phyloP scores from a whole-genome alignment of 2,888 invertebrate genomes.

The Neoascia interrupta region DNA sequence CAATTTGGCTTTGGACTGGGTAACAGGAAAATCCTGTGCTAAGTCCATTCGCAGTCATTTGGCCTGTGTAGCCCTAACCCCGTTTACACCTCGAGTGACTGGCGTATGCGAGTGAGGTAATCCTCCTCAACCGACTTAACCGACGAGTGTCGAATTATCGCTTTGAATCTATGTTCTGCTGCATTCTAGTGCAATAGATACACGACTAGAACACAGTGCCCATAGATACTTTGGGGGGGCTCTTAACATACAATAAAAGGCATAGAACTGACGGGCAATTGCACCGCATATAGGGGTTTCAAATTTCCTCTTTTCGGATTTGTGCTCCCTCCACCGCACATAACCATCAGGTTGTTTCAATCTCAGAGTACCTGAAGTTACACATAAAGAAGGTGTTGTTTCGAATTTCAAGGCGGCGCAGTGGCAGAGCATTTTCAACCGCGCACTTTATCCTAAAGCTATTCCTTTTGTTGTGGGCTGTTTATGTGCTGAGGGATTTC shows the following conservation, averaged over 20 bases:
- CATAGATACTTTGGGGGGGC: constrained; percentile 14
- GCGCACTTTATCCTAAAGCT: constrained; percentile 19
- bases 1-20: constrained; percentile 2
- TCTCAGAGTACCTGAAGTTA: too few species aligned
- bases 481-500: constrained; percentile 9
- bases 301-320: constrained; percentile 35
- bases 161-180: constrained; percentile 54
- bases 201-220: background rate
- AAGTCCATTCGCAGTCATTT: constrained; percentile 37
- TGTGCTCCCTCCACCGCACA: too few species aligned
- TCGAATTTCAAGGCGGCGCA: constrained; percentile 31
- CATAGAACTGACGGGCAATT: constrained; percentile 55
- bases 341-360: too few species aligned
- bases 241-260: constrained; percentile 23
- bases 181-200: constrained; percentile 2
- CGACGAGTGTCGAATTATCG: constrained; percentile 59
- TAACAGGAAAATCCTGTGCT: constrained; percentile 9
- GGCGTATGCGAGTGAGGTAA: constrained; percentile 11
- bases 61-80: constrained; percentile 33
- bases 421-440: constrained; percentile 24
- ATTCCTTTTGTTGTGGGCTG: constrained; percentile 25
- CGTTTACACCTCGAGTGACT: constrained; percentile 36
- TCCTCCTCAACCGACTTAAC: constrained; percentile 22
- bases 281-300: constrained; percentile 37
- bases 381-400: constrained; percentile 32